Evolutionary conservation across 2,113 vertebrate species (phyloP), one percentile per base, ranked within the genome.

Genomic region (Corydoras maculifer): DNA sequence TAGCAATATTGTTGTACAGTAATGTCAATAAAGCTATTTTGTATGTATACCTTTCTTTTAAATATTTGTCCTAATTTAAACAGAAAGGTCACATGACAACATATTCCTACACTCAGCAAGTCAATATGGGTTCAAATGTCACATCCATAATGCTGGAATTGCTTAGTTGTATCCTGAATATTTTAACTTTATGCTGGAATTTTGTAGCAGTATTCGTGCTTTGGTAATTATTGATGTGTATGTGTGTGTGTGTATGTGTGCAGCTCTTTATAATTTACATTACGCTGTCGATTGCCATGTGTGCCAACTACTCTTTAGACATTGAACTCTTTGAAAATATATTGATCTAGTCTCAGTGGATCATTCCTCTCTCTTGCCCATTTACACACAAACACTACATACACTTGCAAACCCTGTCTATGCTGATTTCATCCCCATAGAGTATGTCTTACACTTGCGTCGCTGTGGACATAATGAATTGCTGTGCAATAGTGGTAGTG

Each of bases 401-500:
- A 76, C 60, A 67, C 55, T 43, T 60, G 57, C 67, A 78, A 61
- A 75, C 57, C 75, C 48, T 66, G 66, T 48, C 72, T 69, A 66
- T 66, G 75, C 72, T 70, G 73, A 79, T 79, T 76, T 62, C 30
- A 70, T 79, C 74, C 70, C 35, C 58, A 76, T 74, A 69, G 53
- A 76, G 74, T 65, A 62, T 50, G 8, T 71, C 68, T 70, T 73
- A 63, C 71, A 58, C 58, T 35, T 55, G 68, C 32, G 70, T 68
- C 60, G 59, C 78, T 78, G 60, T 72, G 73, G 65, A 50, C 76
- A 70, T 81, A 81, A 81, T 83, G 78, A 79, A 83, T 83, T 83
- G 72, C 75, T 48, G 76, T 76, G 75, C 75, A 74, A 79, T 74
- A 72, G 77, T 73, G 75, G 65, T 58, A 74, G 77, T 63, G 70